These are phyloP conservation scores for Podocnemis expansa DNA, from an alignment of 2,113 vertebrate species.

Conservation along the genomic window DNA sequence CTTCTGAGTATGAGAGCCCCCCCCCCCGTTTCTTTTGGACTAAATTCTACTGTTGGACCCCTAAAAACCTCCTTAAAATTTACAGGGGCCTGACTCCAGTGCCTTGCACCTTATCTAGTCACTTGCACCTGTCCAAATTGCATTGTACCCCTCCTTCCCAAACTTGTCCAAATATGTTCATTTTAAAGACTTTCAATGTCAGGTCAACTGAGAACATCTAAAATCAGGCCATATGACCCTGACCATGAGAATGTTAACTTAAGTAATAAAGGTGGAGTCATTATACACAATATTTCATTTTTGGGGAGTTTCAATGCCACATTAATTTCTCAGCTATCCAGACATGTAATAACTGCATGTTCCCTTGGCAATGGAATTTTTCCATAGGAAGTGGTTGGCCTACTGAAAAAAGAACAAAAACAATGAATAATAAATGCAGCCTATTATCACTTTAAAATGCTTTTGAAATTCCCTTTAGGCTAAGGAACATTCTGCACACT, in stretches of 20 bases:
- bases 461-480: not conserved
- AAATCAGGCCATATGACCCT: not conserved
- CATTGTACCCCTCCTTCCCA: too few species aligned
- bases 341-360: not conserved
- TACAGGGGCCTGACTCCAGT: not conserved
- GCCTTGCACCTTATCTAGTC: not conserved
- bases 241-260: not conserved
- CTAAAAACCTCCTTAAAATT: too few species aligned
- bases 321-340: slow-evolving; percentile 1
- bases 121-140: not conserved
- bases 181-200: not conserved
- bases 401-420: not conserved
- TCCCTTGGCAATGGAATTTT: not conserved
- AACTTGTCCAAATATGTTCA: too few species aligned
- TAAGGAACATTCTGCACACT: not conserved
- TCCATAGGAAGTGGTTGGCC: not conserved
- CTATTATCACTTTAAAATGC: not conserved
- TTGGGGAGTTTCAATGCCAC: not conserved
- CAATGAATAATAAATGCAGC: not conserved
- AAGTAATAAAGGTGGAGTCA: not conserved
- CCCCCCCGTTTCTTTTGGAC: not conserved
- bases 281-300: not conserved
- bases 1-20: not conserved
- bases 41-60: not conserved
- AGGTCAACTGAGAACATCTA: not conserved